These are phyloP conservation scores for Hoplostethus atlanticus DNA, from an alignment of 2,797 vertebrate genomes.

Conservation along the genomic window DNA sequence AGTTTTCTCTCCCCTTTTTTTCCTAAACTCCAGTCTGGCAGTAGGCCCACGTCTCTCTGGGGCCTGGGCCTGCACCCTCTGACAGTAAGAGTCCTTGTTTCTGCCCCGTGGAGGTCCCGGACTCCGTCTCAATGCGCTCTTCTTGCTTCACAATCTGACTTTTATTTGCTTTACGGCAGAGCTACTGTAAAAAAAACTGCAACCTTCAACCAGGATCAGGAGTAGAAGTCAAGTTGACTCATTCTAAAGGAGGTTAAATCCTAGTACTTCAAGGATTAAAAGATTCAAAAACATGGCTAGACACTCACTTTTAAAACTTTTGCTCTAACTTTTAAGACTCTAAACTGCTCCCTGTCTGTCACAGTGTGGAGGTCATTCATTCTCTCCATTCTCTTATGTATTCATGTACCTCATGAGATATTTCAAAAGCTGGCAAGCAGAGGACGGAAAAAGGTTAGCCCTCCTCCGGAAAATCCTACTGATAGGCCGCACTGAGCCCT, in stretches of 20 bases:
- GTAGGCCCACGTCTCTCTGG: constrained; percentile 50
- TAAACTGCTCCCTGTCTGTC: neutral
- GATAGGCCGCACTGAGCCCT: constrained; percentile 45
- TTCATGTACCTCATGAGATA: constrained; percentile 21
- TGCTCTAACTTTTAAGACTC: constrained; percentile 25
- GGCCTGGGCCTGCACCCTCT: constrained; percentile 42
- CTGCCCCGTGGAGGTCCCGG: constrained; percentile 67
- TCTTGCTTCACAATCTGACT: constrained; percentile 71
- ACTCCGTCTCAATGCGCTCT: constrained; percentile 55
- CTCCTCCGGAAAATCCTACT: constrained; percentile 54
- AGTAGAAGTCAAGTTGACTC: constrained; percentile 33
- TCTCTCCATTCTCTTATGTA: constrained; percentile 35
- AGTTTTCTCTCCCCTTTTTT: constrained; percentile 45
- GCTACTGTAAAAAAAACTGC: constrained; percentile 65
- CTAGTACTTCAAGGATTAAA: constrained; percentile 45
- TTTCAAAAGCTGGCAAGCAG: constrained; percentile 50
- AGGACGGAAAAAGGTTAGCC: constrained; percentile 46
- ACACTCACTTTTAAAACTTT: constrained; percentile 47
- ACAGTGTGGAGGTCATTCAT: constrained; percentile 22
- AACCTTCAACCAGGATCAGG: constrained; percentile 39
- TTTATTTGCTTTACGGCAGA: constrained; percentile 64
- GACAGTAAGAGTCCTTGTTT: constrained; percentile 78
- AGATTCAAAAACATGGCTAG: neutral
- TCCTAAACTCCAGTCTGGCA: constrained; percentile 63
- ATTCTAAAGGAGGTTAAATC: constrained; percentile 39